Evolutionary conservation across 2,113 vertebrate genomes (phyloP).

Genomic region (Peromyscus maniculatus): DNA sequence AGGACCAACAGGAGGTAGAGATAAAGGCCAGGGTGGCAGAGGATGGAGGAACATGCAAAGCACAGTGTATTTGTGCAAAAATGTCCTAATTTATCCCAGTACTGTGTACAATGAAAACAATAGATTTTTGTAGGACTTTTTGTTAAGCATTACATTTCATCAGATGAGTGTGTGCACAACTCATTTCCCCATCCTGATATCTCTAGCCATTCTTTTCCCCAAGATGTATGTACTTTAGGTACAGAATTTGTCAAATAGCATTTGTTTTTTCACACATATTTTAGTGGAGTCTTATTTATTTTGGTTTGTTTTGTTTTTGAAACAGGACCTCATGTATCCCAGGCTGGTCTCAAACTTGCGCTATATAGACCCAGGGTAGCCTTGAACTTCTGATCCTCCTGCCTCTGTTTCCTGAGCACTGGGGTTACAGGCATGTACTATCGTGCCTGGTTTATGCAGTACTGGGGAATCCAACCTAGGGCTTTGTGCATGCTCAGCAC

Average conservation of each 20-base stretch:
- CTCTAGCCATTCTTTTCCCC: background rate
- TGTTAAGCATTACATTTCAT: background rate
- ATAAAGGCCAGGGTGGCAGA: background rate
- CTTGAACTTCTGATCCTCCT: background rate
- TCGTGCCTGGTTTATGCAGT: too few species aligned
- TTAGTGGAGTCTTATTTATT: background rate
- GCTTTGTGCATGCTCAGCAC: too few species aligned
- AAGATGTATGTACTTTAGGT: background rate
- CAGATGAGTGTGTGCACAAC: background rate
- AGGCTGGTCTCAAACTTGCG: background rate
- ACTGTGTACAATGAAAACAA: background rate
- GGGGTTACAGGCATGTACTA: background rate
- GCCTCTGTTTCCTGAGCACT: background rate
- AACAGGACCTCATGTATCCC: background rate
- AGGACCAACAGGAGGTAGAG: background rate
- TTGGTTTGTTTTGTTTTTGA: background rate
- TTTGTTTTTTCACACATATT: background rate
- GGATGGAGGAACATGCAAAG: too few species aligned
- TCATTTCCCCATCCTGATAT: background rate
- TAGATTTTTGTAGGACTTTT: background rate
- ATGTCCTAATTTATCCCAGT: background rate
- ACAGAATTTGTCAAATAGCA: background rate
- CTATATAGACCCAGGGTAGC: background rate
- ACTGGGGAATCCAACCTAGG: background rate
- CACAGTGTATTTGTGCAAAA: background rate